phyloP scores from a whole-genome alignment of 2,888 invertebrate species.

The Prenolepis imparis region DNA sequence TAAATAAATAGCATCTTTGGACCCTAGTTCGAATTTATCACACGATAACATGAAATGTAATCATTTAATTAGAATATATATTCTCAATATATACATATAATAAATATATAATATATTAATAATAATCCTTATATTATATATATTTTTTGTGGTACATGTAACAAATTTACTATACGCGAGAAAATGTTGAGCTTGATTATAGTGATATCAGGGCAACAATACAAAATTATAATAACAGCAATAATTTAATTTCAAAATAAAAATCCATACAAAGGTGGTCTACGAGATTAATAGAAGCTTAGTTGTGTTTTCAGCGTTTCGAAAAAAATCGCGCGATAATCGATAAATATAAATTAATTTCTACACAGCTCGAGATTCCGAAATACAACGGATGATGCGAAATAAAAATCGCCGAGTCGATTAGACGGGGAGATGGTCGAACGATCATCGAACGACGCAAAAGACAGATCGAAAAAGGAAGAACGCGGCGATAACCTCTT shows the following conservation, averaged over 20 bases:
- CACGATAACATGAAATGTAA: neutral
- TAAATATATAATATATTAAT: too few relatives aligned
- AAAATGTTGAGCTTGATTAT: too few relatives aligned
- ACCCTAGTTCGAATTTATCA: constrained; percentile 6
- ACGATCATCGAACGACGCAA: constrained; percentile 28
- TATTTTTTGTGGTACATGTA: too few relatives aligned
- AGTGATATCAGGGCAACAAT: neutral
- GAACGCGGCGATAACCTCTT: constrained; percentile 43
- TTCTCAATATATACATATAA: too few relatives aligned
- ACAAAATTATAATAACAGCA: too few relatives aligned
- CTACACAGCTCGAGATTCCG: neutral
- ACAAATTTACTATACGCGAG: too few relatives aligned
- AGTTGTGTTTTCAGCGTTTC: too few relatives aligned
- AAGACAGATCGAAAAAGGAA: constrained; percentile 2
- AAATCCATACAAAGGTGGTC: neutral
- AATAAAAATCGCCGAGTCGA: neutral
- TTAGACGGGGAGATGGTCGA: neutral
- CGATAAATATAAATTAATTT: constrained; percentile 20
- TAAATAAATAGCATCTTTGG: neutral
- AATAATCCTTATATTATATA: too few relatives aligned
- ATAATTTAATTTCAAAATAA: neutral
- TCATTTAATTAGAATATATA: neutral
- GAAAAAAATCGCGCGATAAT: neutral
- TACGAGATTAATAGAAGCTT: neutral
- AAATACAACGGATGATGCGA: neutral